Conservation (phyloP, 1,140 invertebrate genomes). For the Drosophila cardini region DNA sequence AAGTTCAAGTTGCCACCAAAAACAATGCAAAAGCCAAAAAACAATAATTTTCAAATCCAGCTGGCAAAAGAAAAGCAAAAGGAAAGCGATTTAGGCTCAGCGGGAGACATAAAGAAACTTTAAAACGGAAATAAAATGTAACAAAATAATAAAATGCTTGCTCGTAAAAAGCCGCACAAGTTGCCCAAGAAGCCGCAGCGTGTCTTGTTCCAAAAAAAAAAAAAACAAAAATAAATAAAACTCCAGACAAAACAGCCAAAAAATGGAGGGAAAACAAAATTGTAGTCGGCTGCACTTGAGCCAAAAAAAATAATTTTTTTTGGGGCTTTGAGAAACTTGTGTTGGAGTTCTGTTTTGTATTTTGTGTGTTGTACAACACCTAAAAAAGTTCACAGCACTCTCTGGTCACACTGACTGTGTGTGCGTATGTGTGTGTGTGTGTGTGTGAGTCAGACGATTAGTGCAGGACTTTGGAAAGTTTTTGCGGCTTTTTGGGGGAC, state of each 20-base stretch:
- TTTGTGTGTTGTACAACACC: slow-evolving; percentile 50
- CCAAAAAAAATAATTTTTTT: slow-evolving; percentile 62
- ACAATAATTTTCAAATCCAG: slow-evolving; percentile 60
- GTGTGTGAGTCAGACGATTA: slow-evolving; percentile 63
- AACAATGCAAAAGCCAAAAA: slow-evolving; percentile 41
- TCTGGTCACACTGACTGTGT: slow-evolving; percentile 34
- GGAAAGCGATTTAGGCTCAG: slow-evolving; percentile 52
- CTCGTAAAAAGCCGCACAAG: slow-evolving; percentile 26
- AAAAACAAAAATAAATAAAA: neutral
- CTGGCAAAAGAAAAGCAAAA: slow-evolving; percentile 5
- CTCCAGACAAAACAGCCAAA: slow-evolving; percentile 10
- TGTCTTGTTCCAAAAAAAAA: slow-evolving; percentile 4
- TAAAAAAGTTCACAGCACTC: slow-evolving; percentile 56
- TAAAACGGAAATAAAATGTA: slow-evolving; percentile 75
- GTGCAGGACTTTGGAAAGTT: slow-evolving; percentile 74
- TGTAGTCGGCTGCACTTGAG: slow-evolving; percentile 49
- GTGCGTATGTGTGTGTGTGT: slow-evolving; percentile 14
- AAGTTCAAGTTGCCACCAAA: slow-evolving; percentile 8
- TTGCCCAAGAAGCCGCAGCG: slow-evolving; percentile 17
- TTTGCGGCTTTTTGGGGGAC: slow-evolving; percentile 64
- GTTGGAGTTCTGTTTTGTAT: slow-evolving; percentile 47
- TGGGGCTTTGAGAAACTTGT: slow-evolving; percentile 27
- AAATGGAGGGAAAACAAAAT: slow-evolving; percentile 27
- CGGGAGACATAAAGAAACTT: slow-evolving; percentile 59
- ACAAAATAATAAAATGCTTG: slow-evolving; percentile 70